These are phyloP conservation scores for Pipa parva DNA, from an alignment of 2,113 vertebrate species.

Conservation along the genomic window DNA sequence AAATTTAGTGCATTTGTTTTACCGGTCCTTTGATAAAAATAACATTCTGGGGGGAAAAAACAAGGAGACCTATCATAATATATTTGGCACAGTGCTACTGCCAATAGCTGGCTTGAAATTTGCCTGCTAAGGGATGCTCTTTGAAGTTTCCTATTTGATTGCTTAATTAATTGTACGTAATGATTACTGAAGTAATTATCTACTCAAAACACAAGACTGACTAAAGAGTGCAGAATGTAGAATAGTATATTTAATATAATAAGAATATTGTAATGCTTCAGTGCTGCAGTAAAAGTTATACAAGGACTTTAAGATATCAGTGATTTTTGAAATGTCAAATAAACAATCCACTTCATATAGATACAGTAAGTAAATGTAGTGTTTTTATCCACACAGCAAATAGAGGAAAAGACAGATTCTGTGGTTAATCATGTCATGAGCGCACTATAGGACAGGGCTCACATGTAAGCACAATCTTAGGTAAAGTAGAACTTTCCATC, in stretches of 20 bases:
- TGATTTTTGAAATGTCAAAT: no score
- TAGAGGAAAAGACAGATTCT: no score
- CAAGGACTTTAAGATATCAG: no score
- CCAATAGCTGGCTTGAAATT: neutral
- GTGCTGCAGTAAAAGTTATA: neutral
- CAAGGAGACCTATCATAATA: neutral
- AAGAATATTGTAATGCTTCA: neutral
- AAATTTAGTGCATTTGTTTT: no score
- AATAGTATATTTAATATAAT: neutral
- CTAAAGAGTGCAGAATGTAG: neutral
- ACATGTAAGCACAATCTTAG: no score
- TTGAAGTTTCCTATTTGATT: neutral
- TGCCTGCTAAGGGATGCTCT: neutral
- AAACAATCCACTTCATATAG: no score
- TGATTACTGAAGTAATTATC: neutral
- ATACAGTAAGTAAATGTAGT: no score
- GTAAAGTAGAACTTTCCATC: no score
- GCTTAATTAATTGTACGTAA: neutral
- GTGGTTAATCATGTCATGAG: no score
- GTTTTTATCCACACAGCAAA: no score
- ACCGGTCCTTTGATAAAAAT: neutral
- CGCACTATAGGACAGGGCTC: no score
- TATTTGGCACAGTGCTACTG: neutral
- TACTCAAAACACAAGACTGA: neutral
- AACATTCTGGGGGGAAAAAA: neutral